Conservation (phyloP, 2,113 vertebrate species). For the Panthera tigris region DNA sequence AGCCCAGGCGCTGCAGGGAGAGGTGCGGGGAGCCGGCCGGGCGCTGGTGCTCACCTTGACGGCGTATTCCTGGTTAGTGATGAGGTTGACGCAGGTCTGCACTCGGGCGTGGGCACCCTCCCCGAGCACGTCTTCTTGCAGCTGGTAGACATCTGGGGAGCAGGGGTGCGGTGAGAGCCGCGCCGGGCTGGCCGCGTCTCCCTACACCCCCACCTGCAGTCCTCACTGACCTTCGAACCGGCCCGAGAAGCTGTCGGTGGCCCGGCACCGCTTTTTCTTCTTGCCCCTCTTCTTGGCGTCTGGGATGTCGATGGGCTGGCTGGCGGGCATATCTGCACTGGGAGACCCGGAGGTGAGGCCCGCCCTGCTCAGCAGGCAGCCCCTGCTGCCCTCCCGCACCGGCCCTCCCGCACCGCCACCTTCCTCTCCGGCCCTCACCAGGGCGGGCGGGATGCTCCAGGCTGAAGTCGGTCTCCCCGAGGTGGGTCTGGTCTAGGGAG, state of each 20-base stretch:
- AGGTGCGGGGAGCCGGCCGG: rapidly evolving
- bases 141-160: constrained; percentile 94
- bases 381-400: background rate
- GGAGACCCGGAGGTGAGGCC: background rate
- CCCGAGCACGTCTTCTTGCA: constrained; percentile 95
- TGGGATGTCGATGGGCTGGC: constrained; percentile 97
- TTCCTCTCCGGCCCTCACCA: constrained; percentile 82
- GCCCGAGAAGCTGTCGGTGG: constrained; percentile 98
- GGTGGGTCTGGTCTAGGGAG: constrained; percentile 89
- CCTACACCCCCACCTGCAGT: rapidly evolving
- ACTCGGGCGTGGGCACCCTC: constrained; percentile 97
- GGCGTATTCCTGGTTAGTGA: constrained; percentile 98
- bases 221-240: constrained; percentile 91
- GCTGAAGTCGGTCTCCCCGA: constrained; percentile 90
- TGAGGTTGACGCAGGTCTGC: constrained; percentile 96
- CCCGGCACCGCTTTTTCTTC: constrained; percentile 98
- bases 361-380: rapidly evolving
- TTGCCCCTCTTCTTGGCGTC: constrained; percentile 97
- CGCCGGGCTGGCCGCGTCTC: rapidly evolving
- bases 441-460: constrained; percentile 92
- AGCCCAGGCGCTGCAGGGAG: background rate
- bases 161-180: background rate
- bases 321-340: constrained; percentile 91
- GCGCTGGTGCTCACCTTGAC: constrained; percentile 90
- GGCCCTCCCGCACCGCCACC: background rate